phyloP scores from a whole-genome alignment of 2,797 vertebrate species.

The Acanthopagrus latus region DNA sequence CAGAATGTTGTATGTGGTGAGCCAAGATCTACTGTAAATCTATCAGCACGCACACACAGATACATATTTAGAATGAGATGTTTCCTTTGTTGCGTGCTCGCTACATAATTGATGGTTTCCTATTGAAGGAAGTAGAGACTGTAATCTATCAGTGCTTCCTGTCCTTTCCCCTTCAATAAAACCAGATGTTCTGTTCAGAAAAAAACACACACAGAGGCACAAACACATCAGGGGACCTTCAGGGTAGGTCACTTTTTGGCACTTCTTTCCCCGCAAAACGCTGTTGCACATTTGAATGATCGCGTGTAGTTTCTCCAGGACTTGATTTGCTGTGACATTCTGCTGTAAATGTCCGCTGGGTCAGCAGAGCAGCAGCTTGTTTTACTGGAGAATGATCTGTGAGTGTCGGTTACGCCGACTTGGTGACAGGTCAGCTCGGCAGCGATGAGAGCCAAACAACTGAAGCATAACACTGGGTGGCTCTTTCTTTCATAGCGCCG shows the following conservation, averaged over 20 bases:
- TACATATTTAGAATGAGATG: constrained; percentile 40
- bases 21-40: neutral
- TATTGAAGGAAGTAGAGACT: constrained; percentile 75
- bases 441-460: constrained; percentile 57
- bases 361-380: constrained; percentile 35
- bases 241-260: constrained; percentile 57
- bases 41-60: constrained; percentile 22
- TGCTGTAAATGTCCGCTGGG: constrained; percentile 13
- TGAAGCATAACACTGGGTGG: constrained; percentile 43
- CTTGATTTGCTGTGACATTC: neutral
- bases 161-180: constrained; percentile 70
- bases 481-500: constrained; percentile 58
- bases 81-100: constrained; percentile 56
- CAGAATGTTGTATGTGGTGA: neutral
- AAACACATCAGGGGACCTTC: constrained; percentile 26
- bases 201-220: constrained; percentile 11
- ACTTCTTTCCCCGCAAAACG: constrained; percentile 1
- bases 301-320: neutral
- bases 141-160: constrained; percentile 81
- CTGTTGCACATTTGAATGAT: neutral
- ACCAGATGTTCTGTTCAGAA: constrained; percentile 66
- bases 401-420: constrained; percentile 60
- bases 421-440: constrained; percentile 57
- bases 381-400: constrained; percentile 34
- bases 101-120: constrained; percentile 81